Base-by-base conservation (phyloP, 1,140 invertebrate species). In the Atopsyche davidsoni region DNA sequence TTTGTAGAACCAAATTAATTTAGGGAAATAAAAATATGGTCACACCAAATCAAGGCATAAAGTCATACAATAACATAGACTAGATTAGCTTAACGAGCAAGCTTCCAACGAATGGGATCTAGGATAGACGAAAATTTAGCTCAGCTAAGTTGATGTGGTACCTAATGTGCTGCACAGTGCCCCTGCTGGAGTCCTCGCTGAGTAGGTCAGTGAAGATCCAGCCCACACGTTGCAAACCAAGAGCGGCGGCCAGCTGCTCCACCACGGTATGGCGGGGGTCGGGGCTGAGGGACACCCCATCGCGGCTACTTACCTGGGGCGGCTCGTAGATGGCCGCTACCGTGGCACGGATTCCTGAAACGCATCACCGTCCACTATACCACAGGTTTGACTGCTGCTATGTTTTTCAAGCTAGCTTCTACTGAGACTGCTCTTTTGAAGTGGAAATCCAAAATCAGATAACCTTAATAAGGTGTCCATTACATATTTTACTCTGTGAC, bases 151-250 rank as follows among this genome's bases (percentile, higher is more conserved):
- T 28, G 24, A 6, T 7, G n/a, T 28, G 24, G 46, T 36, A 69
- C 63, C 76, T 69, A 11, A 75, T 64, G 55, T 76, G 69, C 60
- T 82, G 79, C 43, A 90, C 94, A 61, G 92, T 95, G 67, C 94
- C 95, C 62, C 82, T 84, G 60, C 82, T 81, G 2, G 86, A 63
- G 73, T 96, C 89, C 57, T 92, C 84, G 34, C 90, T 83, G 55
- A 97, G 80, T 18, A 99, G 76, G 79, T 99, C 96, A 7, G 96
- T 99, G 70, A 99, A 99, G 60, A 99, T 95, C 96, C 97, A 99
- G 19, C 97, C 97, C 53, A 99, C 85, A 68, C 81, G 73, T 41
- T 70, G 75, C 56, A 99, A 75, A 35, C 93, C 93, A 25, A 99
- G 77, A 45, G 78, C 73, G 25, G 66, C 66, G 35, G 92, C 92